phyloP scores from a whole-genome alignment of 2,888 invertebrate genomes.

The Ashinkailepas kermadecensis region DNA sequence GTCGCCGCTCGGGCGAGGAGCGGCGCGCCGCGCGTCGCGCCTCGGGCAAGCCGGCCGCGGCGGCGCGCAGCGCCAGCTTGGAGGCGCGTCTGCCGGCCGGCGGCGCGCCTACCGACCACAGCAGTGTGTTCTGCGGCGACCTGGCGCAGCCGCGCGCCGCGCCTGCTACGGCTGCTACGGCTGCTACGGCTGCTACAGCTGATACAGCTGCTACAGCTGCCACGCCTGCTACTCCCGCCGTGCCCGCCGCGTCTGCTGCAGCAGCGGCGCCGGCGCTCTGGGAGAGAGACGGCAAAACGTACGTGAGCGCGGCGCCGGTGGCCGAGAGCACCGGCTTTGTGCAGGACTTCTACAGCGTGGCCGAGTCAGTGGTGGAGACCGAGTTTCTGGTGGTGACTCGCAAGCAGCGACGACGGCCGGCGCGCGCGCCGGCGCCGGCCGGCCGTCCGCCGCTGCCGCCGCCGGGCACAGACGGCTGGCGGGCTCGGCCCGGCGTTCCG shows the following conservation, averaged over 20 bases:
- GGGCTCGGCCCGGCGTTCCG: neutral
- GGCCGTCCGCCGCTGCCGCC: neutral
- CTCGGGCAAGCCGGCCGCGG: neutral
- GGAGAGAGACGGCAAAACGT: neutral
- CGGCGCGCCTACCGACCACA: neutral
- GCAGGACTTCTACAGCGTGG: constrained; percentile 9
- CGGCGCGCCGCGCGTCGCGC: neutral
- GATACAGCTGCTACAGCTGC: neutral
- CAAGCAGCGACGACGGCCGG: constrained; percentile 53
- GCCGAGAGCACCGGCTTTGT: neutral
- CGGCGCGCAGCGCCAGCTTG: neutral
- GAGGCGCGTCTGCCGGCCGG: neutral
- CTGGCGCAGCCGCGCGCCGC: neutral
- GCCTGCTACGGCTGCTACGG: neutral
- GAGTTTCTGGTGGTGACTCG: constrained; percentile 79
- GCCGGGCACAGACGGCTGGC: no score
- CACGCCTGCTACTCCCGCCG: neutral
- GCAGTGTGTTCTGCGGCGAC: constrained; percentile 2
- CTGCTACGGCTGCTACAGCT: neutral
- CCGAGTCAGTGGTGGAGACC: constrained; percentile 34
- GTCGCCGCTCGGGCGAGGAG: neutral
- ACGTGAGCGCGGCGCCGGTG: neutral
- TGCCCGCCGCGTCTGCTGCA: neutral
- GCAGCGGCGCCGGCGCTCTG: neutral
- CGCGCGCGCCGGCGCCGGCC: neutral